phyloP scores from a whole-genome alignment of 2,888 invertebrate genomes.

The Hirtodrosophila trivittata region DNA sequence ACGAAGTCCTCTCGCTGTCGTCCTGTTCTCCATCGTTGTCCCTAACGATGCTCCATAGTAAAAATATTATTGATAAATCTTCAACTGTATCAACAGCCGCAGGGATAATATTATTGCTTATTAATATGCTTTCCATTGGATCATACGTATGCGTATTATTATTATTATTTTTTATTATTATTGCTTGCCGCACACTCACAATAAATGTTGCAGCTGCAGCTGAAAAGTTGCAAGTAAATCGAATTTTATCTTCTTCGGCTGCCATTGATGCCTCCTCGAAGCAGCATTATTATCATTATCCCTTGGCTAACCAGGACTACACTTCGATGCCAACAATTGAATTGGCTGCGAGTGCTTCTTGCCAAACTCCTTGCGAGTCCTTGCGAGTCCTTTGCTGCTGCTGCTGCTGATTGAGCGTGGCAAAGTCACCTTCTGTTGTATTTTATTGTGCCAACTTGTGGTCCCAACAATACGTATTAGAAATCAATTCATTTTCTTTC shows the following conservation, averaged over 20 bases:
- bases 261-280: background rate
- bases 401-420: slow-evolving; percentile 8
- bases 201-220: slow-evolving; percentile 14
- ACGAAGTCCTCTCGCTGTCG: slow-evolving; percentile 8
- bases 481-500: slow-evolving; percentile 73
- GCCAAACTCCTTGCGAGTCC: background rate
- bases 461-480: slow-evolving; percentile 56
- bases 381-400: background rate
- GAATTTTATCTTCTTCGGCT: slow-evolving; percentile 47
- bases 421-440: slow-evolving; percentile 11
- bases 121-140: slow-evolving; percentile 43
- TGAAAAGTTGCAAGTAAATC: slow-evolving; percentile 53
- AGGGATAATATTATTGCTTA: slow-evolving; percentile 51
- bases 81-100: slow-evolving; percentile 8
- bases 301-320: background rate
- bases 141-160: background rate
- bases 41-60: slow-evolving; percentile 42
- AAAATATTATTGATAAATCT: slow-evolving; percentile 59
- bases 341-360: slow-evolving; percentile 10
- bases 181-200: slow-evolving; percentile 6
- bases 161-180: slow-evolving; percentile 10
- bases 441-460: slow-evolving; percentile 6
- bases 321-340: slow-evolving; percentile 10
- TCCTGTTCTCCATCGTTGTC: slow-evolving; percentile 5
- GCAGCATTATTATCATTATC: slow-evolving; percentile 15